These are phyloP conservation scores for Calcarius lapponicus DNA, from an alignment of 2,797 vertebrate genomes.

Conservation along the genomic window DNA sequence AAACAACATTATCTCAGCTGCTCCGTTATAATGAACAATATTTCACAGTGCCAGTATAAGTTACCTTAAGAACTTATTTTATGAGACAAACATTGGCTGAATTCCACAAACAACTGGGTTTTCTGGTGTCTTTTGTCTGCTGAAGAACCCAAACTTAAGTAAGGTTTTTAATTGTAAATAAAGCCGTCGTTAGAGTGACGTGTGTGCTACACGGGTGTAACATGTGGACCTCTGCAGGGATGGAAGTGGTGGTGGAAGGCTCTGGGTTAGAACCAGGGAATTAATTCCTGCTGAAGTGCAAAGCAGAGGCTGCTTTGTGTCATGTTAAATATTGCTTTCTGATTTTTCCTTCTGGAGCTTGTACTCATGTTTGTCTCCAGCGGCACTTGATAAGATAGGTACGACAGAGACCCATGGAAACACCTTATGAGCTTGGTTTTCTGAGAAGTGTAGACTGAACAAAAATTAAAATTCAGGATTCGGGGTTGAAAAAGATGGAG, in stretches of 20 bases:
- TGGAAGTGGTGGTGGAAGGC: neutral
- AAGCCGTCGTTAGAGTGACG: neutral
- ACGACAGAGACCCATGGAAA: neutral
- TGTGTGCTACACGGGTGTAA: neutral
- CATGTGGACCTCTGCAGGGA: neutral
- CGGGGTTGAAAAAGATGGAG: neutral
- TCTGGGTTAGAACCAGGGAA: neutral
- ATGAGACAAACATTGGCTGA: conserved; percentile 71
- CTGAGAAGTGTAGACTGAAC: fast-evolving
- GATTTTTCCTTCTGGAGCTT: neutral
- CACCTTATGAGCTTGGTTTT: neutral
- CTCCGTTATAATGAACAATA: conserved; percentile 82
- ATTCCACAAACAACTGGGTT: conserved; percentile 41
- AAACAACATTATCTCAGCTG: conserved; percentile 82
- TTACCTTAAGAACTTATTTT: conserved; percentile 81
- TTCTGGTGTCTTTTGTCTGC: conserved; percentile 63
- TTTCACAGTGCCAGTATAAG: conserved; percentile 78
- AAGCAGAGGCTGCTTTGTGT: neutral
- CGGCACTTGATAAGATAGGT: fast-evolving
- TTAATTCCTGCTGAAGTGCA: neutral
- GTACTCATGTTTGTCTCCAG: neutral
- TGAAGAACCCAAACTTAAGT: conserved; percentile 40
- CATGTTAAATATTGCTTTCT: neutral
- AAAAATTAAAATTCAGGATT: neutral
- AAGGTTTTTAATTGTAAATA: conserved; percentile 57